These are phyloP conservation scores for Dipodomys stephensi DNA, from an alignment of 2,113 vertebrate species.

Conservation along the genomic window DNA sequence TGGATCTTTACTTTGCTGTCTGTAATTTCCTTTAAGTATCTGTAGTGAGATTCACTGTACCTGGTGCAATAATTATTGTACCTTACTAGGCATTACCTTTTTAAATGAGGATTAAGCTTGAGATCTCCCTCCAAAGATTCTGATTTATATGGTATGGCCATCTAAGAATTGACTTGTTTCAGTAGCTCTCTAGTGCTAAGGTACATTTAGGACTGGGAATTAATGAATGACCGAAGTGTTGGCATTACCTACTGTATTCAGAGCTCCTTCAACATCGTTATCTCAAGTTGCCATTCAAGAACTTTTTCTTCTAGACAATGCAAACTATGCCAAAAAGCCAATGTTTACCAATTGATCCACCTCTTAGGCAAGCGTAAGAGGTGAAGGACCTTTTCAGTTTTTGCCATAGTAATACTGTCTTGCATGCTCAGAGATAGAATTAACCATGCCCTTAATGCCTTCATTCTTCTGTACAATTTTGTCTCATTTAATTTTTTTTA, in stretches of 20 bases:
- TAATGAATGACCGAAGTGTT: neutral
- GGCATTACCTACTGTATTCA: neutral
- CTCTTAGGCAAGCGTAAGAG: neutral
- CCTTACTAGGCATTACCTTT: neutral
- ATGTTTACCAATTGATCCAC: neutral
- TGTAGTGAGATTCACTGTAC: neutral
- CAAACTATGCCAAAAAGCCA: neutral
- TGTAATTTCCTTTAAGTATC: neutral
- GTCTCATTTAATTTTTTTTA: neutral
- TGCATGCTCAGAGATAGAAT: neutral
- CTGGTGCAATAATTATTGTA: neutral
- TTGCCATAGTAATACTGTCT: neutral
- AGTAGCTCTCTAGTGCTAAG: neutral
- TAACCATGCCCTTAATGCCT: neutral
- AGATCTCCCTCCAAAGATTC: neutral
- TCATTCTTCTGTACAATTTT: neutral
- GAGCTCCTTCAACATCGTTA: neutral
- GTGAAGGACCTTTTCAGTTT: neutral
- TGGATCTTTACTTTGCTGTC: constrained; percentile 18
- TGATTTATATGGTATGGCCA: neutral
- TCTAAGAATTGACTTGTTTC: neutral
- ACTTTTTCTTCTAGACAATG: neutral
- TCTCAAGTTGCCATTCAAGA: neutral
- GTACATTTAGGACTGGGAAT: neutral
- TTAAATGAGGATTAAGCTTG: neutral